Evolutionary conservation across 2,113 vertebrate genomes (phyloP).

Genomic region (Chaetura pelagica): DNA sequence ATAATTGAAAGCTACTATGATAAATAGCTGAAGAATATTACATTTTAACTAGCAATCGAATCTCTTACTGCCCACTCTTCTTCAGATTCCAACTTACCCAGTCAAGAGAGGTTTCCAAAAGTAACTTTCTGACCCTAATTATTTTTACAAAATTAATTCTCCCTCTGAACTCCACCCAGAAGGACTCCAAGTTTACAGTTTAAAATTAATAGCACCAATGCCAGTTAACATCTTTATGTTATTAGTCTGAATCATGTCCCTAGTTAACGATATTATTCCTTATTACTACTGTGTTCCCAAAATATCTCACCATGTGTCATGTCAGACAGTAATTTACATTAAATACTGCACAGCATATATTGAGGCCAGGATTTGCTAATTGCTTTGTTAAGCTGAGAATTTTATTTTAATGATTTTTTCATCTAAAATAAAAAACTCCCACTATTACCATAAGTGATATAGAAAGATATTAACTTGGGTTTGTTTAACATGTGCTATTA

Average conservation of each 20-base stretch:
- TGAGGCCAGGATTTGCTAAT: not conserved
- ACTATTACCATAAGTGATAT: not conserved
- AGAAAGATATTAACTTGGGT: not conserved
- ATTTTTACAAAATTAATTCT: slow-evolving; percentile 14
- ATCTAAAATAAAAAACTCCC: not conserved
- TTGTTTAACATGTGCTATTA: not conserved
- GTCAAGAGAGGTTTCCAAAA: not conserved
- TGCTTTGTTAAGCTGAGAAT: not conserved
- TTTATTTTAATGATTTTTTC: not conserved
- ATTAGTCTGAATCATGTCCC: not conserved
- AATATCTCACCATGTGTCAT: not conserved
- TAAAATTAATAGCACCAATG: not conserved
- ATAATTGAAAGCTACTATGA: not conserved
- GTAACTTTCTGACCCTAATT: not conserved
- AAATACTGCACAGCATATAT: not conserved
- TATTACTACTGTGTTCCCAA: not conserved
- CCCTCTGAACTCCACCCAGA: not conserved
- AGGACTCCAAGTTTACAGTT: not conserved
- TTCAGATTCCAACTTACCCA: not conserved
- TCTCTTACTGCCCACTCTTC: not conserved
- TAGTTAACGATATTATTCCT: not conserved
- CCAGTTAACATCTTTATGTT: not conserved
- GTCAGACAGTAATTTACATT: slow-evolving; percentile 1
- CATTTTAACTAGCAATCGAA: not conserved
- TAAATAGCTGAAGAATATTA: slow-evolving; percentile 10